Conservation (phyloP, 2,113 vertebrate genomes). For the Oryzias javanicus region DNA sequence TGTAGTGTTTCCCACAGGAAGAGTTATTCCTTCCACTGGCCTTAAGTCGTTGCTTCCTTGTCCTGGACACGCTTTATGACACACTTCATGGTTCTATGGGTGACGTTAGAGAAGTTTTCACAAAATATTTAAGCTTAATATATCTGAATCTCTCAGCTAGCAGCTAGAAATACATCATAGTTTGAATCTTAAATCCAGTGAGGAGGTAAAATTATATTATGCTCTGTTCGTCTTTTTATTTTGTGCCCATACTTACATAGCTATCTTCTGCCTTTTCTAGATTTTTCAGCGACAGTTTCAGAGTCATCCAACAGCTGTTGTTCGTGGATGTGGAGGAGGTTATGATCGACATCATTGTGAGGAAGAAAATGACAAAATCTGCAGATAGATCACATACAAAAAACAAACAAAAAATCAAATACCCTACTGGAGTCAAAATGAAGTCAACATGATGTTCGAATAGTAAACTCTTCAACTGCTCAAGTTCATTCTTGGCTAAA, state of each 20-base stretch:
- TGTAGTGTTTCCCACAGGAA: slow-evolving; percentile 11
- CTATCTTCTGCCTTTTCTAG: background rate
- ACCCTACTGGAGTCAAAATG: background rate
- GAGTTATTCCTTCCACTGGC: slow-evolving; percentile 23
- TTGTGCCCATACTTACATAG: slow-evolving; percentile 42
- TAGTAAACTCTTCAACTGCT: background rate
- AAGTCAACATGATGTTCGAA: background rate
- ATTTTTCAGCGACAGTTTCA: accelerated
- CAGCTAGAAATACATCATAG: no score
- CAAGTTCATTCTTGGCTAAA: no score
- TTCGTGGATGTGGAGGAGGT: background rate
- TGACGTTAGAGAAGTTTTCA: slow-evolving; percentile 2
- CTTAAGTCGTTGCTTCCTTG: background rate
- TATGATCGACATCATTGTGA: slow-evolving; percentile 25
- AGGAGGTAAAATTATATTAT: no score
- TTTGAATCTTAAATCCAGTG: no score
- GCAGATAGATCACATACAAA: slow-evolving; percentile 1
- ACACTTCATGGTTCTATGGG: slow-evolving; percentile 11
- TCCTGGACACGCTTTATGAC: background rate
- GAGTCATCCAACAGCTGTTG: accelerated
- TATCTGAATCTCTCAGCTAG: no score
- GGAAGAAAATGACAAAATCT: slow-evolving; percentile 40
- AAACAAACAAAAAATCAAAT: background rate
- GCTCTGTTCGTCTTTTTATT: no score
- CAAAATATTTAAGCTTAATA: background rate